A percentile compares a stretch with the other conserved stretches of the same genome.
Evolutionary conservation across 2,113 vertebrate genomes (phyloP).

Genomic region (Microcebus tavaratra): DNA sequence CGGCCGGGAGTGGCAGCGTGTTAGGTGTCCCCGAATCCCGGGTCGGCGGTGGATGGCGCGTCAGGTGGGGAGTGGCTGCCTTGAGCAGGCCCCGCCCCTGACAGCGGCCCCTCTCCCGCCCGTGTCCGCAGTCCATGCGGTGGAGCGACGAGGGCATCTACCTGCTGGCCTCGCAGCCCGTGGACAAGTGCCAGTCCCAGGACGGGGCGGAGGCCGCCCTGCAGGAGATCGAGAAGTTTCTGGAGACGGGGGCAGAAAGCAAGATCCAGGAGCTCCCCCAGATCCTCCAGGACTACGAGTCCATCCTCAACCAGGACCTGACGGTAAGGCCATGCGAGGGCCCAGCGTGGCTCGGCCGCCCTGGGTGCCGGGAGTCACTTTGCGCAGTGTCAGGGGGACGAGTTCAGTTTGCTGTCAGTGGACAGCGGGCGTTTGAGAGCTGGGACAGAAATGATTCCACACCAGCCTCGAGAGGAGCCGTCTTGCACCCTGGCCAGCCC

Average conservation of each 20-base stretch:
- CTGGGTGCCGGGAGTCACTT: background rate
- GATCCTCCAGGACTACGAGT: slow-evolving; percentile 90
- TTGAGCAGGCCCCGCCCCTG: background rate
- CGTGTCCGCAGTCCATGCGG: slow-evolving; percentile 88
- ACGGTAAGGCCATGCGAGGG: slow-evolving; percentile 83
- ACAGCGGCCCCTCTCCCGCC: slow-evolving; percentile 7
- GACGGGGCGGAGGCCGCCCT: slow-evolving; percentile 96
- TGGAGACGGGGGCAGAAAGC: slow-evolving; percentile 89
- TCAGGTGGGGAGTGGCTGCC: accelerated
- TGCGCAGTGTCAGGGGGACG: accelerated
- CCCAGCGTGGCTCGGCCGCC: no score
- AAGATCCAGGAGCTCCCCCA: slow-evolving; percentile 88
- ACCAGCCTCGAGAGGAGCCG: accelerated
- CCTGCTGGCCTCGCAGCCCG: slow-evolving; percentile 94
- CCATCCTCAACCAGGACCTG: slow-evolving; percentile 91
- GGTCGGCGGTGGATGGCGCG: no score
- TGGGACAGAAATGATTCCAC: background rate
- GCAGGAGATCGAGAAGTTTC: slow-evolving; percentile 94
- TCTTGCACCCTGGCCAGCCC: background rate
- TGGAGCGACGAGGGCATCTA: slow-evolving; percentile 98
- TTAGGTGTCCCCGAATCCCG: no score
- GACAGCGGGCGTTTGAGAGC: accelerated
- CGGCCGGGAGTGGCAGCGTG: no score
- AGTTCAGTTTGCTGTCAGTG: accelerated
- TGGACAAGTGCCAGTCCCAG: slow-evolving; percentile 98